Percentiles rank a stretch among this genome's conserved stretches.
phyloP scores from a whole-genome alignment of 2,113 vertebrate genomes.

The Myocastor coypus region DNA sequence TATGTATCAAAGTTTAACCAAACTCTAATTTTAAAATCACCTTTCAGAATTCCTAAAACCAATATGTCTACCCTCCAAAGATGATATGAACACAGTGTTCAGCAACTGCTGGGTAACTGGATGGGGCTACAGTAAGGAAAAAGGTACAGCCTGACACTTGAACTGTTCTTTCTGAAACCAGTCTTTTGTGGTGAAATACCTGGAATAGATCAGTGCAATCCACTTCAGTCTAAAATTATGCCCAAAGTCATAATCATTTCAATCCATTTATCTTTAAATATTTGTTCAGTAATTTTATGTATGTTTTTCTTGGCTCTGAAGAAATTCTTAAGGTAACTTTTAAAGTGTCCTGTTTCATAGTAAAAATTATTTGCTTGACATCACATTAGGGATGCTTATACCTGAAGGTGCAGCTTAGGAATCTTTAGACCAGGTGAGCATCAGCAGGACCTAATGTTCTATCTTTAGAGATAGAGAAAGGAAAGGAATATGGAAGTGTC shows the following conservation, averaged over 20 bases:
- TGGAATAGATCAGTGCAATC: background rate
- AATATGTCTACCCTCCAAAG: conserved; percentile 86
- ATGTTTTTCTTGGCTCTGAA: background rate
- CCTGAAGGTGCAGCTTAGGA: too few relatives aligned
- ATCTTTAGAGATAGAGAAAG: background rate
- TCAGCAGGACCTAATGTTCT: too few relatives aligned
- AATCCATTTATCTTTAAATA: background rate
- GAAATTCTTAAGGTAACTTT: background rate
- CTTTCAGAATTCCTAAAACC: conserved; percentile 85
- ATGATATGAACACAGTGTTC: conserved; percentile 74
- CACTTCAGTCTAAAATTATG: conserved; percentile 7
- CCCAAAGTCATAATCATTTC: background rate
- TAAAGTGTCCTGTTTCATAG: conserved; percentile 25
- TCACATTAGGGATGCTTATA: background rate
- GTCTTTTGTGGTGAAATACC: background rate
- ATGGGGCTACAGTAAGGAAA: conserved; percentile 88
- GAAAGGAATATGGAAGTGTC: background rate
- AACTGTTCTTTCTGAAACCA: background rate
- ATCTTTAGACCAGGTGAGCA: too few relatives aligned
- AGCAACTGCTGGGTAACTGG: conserved; percentile 88
- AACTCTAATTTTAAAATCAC: conserved; percentile 61
- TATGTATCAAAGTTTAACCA: background rate
- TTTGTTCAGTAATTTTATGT: background rate
- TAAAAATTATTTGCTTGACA: background rate
- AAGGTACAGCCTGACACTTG: conserved; percentile 80